Base-by-base conservation (phyloP, 2,113 vertebrate species). In the Ciconia boyciana region DNA sequence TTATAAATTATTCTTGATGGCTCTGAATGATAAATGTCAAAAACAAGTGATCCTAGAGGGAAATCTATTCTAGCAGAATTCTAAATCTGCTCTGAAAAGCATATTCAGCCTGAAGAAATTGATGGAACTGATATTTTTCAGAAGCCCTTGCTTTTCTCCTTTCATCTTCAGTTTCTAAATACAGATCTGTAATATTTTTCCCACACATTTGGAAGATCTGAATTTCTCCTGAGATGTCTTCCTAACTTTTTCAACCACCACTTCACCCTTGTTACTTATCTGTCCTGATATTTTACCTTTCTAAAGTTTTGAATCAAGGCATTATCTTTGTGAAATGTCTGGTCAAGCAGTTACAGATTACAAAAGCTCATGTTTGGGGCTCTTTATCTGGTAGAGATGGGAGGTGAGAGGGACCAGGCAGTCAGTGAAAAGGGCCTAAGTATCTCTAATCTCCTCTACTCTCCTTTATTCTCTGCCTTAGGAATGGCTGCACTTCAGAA, bases 101-200 rank as follows among this genome's bases (percentile, higher is more conserved):
- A 61, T 61, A 91, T 57, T 96, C 69, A 90, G 43, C 71, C 60
- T 75, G 55, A 91, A 87, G 36, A 90, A 96, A 89, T 29, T n/a
- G 66, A 77, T 76, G 39, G 44, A 91, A 79, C 16, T 62, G 44
- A 16, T 90, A 48, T 89, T 93, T 94, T 92, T 84, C 39, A 75
- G 39, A 87, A 83, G 52, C 26, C n/a, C 16, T 71, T 64, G 32
- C 4, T 75, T 78, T 94, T 64, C 25, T 89, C 51, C 51, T 92
- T 90, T 86, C 43, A 68, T 41, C 16, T 54, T 54, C 8, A 13
- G 5, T 77, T 90, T 89, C 26, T 62, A 74, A 86, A 66, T 62
- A 70, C 26, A 80, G 26, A 60, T 22, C 65, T 60, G 9, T 55
- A 77, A 46, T 74, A 31, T 62, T 85, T 90, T 95, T 43, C 43